Evolutionary conservation across 2,888 invertebrate species (phyloP).

Genomic region (Villa cingulata): DNA sequence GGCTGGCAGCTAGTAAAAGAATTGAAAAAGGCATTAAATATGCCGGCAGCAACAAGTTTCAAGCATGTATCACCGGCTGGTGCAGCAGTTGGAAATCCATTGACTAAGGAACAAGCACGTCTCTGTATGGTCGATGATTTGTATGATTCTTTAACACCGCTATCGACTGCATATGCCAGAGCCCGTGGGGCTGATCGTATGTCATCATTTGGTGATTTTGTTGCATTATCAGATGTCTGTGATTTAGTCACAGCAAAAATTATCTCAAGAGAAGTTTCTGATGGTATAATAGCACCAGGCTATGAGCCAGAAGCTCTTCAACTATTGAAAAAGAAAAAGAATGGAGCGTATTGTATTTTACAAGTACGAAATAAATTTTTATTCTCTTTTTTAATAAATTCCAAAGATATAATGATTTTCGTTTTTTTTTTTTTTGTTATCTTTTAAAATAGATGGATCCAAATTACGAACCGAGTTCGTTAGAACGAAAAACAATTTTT

Average conservation of each 20-base stretch:
- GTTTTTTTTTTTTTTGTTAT: constrained; percentile 1
- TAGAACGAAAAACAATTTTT: constrained; percentile 73
- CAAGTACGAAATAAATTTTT: constrained; percentile 38
- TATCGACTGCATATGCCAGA: constrained; percentile 86
- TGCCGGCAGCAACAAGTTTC: constrained; percentile 92
- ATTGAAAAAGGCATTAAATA: constrained; percentile 57
- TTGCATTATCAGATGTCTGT: constrained; percentile 84
- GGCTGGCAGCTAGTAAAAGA: constrained; percentile 94
- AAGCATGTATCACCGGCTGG: constrained; percentile 98
- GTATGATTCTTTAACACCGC: constrained; percentile 53
- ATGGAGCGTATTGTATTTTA: constrained; percentile 79
- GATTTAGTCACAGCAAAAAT: constrained; percentile 83
- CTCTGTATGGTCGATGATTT: constrained; percentile 91
- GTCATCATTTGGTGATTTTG: constrained; percentile 98
- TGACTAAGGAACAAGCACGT: constrained; percentile 63
- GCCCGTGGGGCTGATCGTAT: constrained; percentile 96
- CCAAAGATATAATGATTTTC: background rate
- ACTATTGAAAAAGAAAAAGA: constrained; percentile 86
- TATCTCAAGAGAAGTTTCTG: constrained; percentile 88
- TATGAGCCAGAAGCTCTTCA: constrained; percentile 72
- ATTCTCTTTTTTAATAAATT: background rate
- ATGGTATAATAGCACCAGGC: constrained; percentile 95
- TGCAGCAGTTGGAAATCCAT: constrained; percentile 78
- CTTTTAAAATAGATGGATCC: constrained; percentile 60
- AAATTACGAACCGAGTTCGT: constrained; percentile 60